Conservation (phyloP, 2,888 invertebrate genomes). For the Heliconius cydno region DNA sequence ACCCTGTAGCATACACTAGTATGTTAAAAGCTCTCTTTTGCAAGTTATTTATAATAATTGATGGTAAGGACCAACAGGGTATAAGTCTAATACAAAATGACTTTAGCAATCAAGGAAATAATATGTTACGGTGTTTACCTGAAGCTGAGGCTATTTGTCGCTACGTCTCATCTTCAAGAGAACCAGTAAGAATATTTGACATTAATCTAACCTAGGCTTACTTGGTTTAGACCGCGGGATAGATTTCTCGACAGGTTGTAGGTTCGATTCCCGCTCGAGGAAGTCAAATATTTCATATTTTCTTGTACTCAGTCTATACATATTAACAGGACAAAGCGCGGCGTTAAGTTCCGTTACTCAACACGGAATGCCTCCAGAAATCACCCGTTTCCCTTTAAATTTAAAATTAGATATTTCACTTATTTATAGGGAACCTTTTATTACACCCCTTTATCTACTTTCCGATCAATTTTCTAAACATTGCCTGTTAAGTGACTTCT, state of each 20-base stretch:
- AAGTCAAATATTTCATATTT: no score
- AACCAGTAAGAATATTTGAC: background rate
- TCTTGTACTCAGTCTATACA: no score
- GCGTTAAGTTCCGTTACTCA: no score
- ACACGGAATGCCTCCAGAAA: background rate
- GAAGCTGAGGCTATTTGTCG: background rate
- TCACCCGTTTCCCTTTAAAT: background rate
- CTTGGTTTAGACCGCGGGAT: background rate
- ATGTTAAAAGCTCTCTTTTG: conserved; percentile 22
- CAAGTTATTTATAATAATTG: conserved; percentile 23
- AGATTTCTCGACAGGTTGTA: background rate
- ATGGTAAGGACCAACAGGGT: conserved; percentile 20
- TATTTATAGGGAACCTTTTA: background rate
- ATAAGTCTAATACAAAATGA: background rate
- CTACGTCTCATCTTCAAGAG: background rate
- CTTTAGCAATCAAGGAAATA: conserved; percentile 19
- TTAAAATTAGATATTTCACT: background rate
- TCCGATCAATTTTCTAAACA: no score
- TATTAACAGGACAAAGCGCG: no score
- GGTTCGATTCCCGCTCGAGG: no score
- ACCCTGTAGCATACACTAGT: background rate
- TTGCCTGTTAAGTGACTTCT: no score
- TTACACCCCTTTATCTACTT: background rate
- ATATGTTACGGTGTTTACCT: background rate
- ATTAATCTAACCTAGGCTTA: background rate